Evolutionary conservation across 2,888 invertebrate genomes (phyloP), one percentile per base, ranked within the genome.

Genomic region (Epinotia bilunana): DNA sequence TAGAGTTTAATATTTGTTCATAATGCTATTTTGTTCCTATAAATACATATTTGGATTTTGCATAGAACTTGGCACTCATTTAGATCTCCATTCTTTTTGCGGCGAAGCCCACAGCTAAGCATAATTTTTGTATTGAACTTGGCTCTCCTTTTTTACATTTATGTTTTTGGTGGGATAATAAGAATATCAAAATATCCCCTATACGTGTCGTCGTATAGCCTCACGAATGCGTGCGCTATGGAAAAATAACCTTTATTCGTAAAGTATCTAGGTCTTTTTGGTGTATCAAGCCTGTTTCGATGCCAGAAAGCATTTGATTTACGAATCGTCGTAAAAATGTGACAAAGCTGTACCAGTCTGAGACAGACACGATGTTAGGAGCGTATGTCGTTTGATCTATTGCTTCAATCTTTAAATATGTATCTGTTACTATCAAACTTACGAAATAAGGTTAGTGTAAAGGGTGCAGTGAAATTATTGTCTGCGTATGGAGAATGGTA

Each of bases 271-370:
- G 28, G n/a, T 12, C 16, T 18, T 65, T 18, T 65, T 61, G 11
- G 39, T 28, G 16, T 46, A 18, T 46, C 28, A 13, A 39, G 49
- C 11, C 16, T 43, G 70, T 60, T 65, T 70, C 60, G 70, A 74
- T 60, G 74, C 64, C 33, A 23, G 71, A 74, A 74, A 68, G 68
- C 71, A 62, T 75, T 72, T 82, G 83, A 83, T 83, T 83, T 83
- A 83, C 78, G n/a, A n/a, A 63, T 72, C 61, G 72, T 81, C 83
- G 80, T 83, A 83, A 83, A 83, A 69, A 76, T 75, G 78, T 79
- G 76, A 78, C 79, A 72, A 78, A 60, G 65, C 79, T 73, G 83
- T 83, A 79, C 83, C 83, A 82, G 80, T 74, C 79, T 72, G 79
- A 18, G 80, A 76, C 77, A 63, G 78, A 77, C 77, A 77, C 82